Base-by-base conservation (phyloP, 1,140 invertebrate genomes). In the Ostrea denselamellosa region DNA sequence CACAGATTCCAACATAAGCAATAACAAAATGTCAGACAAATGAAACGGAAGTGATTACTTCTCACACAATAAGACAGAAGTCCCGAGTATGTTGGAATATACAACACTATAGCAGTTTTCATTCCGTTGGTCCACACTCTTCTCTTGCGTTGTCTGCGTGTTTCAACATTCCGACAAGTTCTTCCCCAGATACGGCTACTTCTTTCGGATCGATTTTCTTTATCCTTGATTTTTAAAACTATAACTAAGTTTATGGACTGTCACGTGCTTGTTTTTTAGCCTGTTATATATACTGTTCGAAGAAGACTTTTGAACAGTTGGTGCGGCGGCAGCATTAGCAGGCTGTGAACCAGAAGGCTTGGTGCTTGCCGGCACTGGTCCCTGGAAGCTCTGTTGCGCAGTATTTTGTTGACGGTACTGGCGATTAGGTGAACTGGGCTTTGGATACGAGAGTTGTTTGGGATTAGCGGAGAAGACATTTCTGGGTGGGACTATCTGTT, bases 191-290 rank as follows among this genome's bases (percentile, higher is more conserved):
- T 19, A 58, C 9, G 14, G 56, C 17, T 3, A 58, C 14, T 14
- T 58, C 19, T 19, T 12, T 58, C 0, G 3, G 12, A 12, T 58
- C 19, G 10, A 58, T 58, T 58, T 71, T 34, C 28, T 12, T 25
- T 22, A 25, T 25, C 68, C 68, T 71, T 71, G 68, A 12, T 28
- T 71, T 25, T 71, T 71, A 12, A 71, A 28, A 71, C 28, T 71
- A 71, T 25, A 71, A 71, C 22, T 71, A 34, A 71, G 68, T 71
- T 71, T 71, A 71, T 71, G 68, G 22, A 71, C 68, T 71, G 28
- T 22, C 0, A 71, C 22, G 25, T 28, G 28, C 25, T 34, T 71
- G 68, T 9, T 25, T 71, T 34, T 34, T 9, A 71, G 28, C 8
- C n/a, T 8, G 0, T 71, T 12, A 28, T 71, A 28, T 17, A 14